These are phyloP conservation scores for Opisthograptis luteolata DNA, from an alignment of 2,888 invertebrate genomes.

Conservation along the genomic window DNA sequence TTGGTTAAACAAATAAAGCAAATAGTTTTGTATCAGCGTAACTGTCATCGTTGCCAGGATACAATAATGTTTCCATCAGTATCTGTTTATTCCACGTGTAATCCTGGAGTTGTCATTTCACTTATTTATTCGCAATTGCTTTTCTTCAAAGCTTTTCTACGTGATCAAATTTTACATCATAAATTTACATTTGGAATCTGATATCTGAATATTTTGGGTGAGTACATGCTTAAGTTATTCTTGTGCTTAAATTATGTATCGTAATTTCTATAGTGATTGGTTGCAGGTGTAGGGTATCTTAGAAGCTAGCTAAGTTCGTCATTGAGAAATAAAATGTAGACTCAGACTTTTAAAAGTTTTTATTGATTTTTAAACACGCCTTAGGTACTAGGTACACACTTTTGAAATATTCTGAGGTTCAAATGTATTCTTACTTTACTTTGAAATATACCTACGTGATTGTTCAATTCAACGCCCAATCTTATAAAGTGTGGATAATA, in stretches of 20 bases:
- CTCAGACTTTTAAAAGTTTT: no score
- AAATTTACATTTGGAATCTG: background rate
- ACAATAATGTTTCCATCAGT: conserved; percentile 23
- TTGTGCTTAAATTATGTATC: background rate
- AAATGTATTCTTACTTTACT: no score
- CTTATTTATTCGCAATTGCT: background rate
- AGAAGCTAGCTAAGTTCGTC: no score
- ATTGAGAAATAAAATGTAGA: no score
- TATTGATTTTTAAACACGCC: no score
- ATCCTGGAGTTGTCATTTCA: conserved; percentile 7
- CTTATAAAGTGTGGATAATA: no score
- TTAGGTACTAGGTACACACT: no score
- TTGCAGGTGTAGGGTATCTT: no score
- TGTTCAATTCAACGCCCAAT: no score
- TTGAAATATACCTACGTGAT: no score
- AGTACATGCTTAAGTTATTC: conserved; percentile 7
- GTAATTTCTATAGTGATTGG: no score
- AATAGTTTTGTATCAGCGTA: conserved; percentile 28
- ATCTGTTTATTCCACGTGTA: conserved; percentile 9
- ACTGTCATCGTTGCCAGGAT: conserved; percentile 29
- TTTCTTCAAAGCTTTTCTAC: conserved; percentile 2
- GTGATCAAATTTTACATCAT: conserved; percentile 1
- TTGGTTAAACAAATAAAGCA: conserved; percentile 2
- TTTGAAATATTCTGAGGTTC: no score
- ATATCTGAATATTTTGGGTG: background rate